Evolutionary conservation across 2,113 vertebrate species (phyloP).

Genomic region (Eira barbara): DNA sequence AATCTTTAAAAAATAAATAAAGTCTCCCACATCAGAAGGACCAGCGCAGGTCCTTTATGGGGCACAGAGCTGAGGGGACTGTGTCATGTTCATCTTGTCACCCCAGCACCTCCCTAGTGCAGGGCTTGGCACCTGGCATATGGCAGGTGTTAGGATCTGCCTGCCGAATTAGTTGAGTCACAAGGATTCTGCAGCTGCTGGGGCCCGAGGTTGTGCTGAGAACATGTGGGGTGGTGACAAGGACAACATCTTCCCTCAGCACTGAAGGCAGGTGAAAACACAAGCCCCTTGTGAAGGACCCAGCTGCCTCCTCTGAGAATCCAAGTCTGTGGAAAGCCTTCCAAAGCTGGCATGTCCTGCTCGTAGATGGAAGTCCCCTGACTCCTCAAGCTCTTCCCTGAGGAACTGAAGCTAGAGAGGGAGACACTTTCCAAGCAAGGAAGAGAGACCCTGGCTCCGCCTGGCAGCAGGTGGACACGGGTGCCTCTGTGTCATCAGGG

Average conservation of each 20-base stretch:
- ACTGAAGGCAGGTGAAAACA: not conserved
- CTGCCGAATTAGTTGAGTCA: not conserved
- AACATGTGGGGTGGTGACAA: not conserved
- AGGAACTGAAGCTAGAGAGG: not conserved
- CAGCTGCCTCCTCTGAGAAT: not conserved
- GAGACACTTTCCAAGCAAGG: not conserved
- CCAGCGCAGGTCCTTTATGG: rapidly evolving
- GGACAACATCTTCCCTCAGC: not conserved
- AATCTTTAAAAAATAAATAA: no score
- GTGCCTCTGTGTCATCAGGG: not conserved
- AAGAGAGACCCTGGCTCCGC: not conserved
- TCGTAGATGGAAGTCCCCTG: not conserved
- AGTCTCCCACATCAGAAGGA: not conserved
- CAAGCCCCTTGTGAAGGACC: not conserved
- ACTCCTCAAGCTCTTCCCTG: not conserved
- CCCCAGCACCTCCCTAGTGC: not conserved
- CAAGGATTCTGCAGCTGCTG: not conserved
- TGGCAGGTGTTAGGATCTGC: rapidly evolving
- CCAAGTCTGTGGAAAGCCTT: not conserved
- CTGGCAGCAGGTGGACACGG: rapidly evolving
- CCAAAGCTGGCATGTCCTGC: not conserved
- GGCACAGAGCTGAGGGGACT: not conserved
- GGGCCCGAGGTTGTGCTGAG: not conserved
- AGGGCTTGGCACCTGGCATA: not conserved
- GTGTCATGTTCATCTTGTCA: not conserved